phyloP scores from a whole-genome alignment of 2,888 invertebrate species.

The Hipparchia semele region DNA sequence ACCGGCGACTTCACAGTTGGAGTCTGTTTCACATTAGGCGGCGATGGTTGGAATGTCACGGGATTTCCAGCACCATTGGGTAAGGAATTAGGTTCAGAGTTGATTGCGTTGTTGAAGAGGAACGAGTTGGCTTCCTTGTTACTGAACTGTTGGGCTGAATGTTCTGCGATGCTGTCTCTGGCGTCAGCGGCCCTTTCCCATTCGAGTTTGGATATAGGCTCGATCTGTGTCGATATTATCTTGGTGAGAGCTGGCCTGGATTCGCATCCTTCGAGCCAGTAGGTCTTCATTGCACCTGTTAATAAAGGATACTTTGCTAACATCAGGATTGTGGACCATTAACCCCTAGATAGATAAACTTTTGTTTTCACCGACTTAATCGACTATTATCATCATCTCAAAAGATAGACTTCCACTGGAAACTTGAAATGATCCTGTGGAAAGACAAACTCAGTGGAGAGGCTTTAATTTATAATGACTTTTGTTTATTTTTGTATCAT shows the following conservation, averaged over 20 bases:
- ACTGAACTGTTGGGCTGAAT: conserved; percentile 66
- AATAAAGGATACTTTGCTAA: background rate
- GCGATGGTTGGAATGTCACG: conserved; percentile 47
- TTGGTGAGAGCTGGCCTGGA: conserved; percentile 83
- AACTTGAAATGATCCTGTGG: no score
- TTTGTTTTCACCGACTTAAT: no score
- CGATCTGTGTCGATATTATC: conserved; percentile 69
- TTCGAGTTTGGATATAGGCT: conserved; percentile 69
- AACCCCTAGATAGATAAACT: no score
- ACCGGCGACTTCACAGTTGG: conserved; percentile 67
- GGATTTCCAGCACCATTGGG: conserved; percentile 50
- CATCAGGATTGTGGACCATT: background rate
- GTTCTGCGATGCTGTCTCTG: conserved; percentile 73
- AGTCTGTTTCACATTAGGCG: conserved; percentile 48
- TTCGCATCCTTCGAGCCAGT: conserved; percentile 91
- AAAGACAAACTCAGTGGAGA: no score
- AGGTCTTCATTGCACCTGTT: conserved; percentile 92
- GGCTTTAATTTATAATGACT: no score
- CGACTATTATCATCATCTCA: no score
- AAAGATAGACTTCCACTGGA: no score
- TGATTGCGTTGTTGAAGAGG: conserved; percentile 55
- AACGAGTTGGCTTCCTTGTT: conserved; percentile 51
- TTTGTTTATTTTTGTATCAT: no score
- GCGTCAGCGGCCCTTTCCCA: conserved; percentile 76
- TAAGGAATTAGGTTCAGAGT: conserved; percentile 57